Percentiles rank a stretch among this genome's conserved stretches.
phyloP scores from a whole-genome alignment of 1,140 invertebrate genomes.

The Octopus sinensis region DNA sequence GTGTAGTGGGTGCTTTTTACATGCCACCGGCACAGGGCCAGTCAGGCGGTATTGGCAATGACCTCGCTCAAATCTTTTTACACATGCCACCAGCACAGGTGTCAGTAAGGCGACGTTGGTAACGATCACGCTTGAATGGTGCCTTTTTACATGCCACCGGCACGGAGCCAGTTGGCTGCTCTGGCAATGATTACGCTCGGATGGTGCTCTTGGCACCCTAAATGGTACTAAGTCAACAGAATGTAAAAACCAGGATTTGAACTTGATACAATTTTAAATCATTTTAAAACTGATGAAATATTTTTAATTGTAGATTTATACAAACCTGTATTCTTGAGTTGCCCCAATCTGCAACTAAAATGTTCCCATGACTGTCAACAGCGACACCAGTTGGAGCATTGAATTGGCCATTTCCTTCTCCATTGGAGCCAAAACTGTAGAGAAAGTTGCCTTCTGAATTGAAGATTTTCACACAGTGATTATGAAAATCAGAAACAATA shows the following conservation, averaged over 20 bases:
- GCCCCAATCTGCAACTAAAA: conserved; percentile 65
- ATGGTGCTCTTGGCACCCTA: background rate
- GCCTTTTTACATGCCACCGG: no score
- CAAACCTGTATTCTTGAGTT: conserved; percentile 64
- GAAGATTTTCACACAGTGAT: conserved; percentile 63
- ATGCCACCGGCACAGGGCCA: no score
- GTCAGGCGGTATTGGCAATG: no score
- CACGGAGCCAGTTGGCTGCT: no score
- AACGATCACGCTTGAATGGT: no score
- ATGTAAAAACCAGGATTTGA: background rate
- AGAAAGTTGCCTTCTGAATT: conserved; percentile 52
- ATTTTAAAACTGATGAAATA: no score
- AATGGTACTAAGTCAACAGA: background rate
- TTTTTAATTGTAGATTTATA: background rate
- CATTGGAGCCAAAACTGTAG: conserved; percentile 56
- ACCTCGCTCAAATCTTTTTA: no score
- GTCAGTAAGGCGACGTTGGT: no score
- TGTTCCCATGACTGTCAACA: conserved; percentile 61
- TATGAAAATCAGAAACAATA: conserved; percentile 64
- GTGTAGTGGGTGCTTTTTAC: no score
- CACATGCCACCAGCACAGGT: no score
- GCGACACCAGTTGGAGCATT: conserved; percentile 65
- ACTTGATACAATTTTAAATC: no score
- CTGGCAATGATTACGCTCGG: no score
- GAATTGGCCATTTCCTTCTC: conserved; percentile 64